Conservation (phyloP, 92 coral and sea anemone species). For the Epizoanthus ramosus region DNA sequence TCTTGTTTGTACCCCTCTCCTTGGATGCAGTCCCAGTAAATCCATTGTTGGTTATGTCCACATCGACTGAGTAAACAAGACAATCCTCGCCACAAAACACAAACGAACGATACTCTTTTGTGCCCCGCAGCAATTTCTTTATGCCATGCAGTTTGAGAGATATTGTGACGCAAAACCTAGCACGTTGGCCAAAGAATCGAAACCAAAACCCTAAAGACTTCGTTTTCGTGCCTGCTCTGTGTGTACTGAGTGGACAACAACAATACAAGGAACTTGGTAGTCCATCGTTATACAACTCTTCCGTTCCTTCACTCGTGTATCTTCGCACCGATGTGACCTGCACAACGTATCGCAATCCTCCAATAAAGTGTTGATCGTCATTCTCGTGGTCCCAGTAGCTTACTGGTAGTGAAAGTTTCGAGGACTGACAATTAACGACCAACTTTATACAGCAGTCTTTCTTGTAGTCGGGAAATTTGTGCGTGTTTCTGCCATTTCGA, state of each 20-base stretch:
- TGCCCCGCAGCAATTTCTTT: slow-evolving; percentile 45
- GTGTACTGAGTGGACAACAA: slow-evolving; percentile 71
- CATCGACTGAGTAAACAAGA: slow-evolving; percentile 71
- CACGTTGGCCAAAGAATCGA: slow-evolving; percentile 80
- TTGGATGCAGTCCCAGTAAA: slow-evolving; percentile 10
- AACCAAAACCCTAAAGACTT: slow-evolving; percentile 92
- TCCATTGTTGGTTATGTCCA: slow-evolving; percentile 63
- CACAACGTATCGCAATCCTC: slow-evolving; percentile 74
- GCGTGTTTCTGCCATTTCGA: slow-evolving; percentile 71
- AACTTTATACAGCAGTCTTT: slow-evolving; percentile 80
- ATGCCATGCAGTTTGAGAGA: slow-evolving; percentile 68
- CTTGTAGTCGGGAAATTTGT: slow-evolving; percentile 90
- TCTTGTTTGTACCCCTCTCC: slow-evolving; percentile 17
- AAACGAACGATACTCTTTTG: slow-evolving; percentile 39
- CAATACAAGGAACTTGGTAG: slow-evolving; percentile 58
- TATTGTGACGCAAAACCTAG: slow-evolving; percentile 72
- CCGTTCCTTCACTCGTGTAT: slow-evolving; percentile 50
- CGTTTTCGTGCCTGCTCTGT: slow-evolving; percentile 44
- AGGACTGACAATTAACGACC: slow-evolving; percentile 54
- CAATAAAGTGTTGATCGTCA: slow-evolving; percentile 47
- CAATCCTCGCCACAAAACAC: slow-evolving; percentile 46
- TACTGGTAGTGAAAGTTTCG: slow-evolving; percentile 72
- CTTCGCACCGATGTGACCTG: slow-evolving; percentile 71
- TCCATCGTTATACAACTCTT: slow-evolving; percentile 36
- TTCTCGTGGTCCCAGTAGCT: slow-evolving; percentile 68